phyloP scores from a whole-genome alignment of 2,113 vertebrate species.

The Mionectes macconnelli region DNA sequence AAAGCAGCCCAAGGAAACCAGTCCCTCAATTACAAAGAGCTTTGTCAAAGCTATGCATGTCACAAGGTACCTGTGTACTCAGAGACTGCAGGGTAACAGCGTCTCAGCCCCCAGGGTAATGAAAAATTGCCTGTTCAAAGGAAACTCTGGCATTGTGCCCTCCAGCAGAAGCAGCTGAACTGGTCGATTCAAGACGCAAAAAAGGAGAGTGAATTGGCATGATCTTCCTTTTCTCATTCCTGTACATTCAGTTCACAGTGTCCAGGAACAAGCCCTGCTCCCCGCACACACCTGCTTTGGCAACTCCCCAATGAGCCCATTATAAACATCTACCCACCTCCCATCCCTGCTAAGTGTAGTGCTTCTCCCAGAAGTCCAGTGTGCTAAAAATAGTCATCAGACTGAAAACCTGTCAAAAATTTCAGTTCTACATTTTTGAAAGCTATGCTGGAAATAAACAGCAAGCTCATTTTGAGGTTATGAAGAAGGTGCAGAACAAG shows the following conservation, averaged over 20 bases:
- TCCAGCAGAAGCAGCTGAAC: neutral
- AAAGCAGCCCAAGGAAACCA: neutral
- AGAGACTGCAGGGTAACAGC: neutral
- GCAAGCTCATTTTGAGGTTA: neutral
- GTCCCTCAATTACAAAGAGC: neutral
- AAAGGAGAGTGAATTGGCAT: neutral
- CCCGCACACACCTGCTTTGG: neutral
- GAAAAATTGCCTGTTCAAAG: neutral
- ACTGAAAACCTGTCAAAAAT: neutral
- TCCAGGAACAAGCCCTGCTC: neutral
- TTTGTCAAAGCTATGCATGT: neutral
- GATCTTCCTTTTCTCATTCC: neutral
- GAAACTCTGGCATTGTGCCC: neutral
- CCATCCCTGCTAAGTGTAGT: neutral
- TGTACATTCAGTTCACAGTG: neutral
- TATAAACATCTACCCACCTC: neutral
- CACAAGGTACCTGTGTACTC: neutral
- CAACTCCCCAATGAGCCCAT: neutral
- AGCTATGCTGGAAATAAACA: neutral
- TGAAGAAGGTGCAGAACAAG: neutral
- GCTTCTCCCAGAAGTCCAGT: neutral
- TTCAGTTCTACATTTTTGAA: neutral
- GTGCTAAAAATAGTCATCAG: neutral
- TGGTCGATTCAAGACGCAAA: neutral
- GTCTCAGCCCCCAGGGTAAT: neutral